A percentile compares a stretch with the other conserved stretches of the same genome.
phyloP scores from a whole-genome alignment of 2,888 invertebrate genomes.

The Laspeyria flexula region DNA sequence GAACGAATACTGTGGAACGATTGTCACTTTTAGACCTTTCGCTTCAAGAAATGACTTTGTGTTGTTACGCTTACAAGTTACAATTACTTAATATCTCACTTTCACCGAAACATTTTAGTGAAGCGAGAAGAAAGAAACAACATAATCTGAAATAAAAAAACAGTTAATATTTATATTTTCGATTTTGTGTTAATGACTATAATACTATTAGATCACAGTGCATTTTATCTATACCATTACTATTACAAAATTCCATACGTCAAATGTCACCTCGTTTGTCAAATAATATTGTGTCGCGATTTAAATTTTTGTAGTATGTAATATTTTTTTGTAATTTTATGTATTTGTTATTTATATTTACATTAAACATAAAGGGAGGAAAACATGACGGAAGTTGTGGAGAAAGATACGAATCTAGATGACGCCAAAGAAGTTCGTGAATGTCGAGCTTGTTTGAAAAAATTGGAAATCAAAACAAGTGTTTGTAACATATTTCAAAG shows the following conservation, averaged over 20 bases:
- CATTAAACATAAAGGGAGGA: conserved; percentile 25
- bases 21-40: background rate
- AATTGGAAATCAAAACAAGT: conserved; percentile 42
- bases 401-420: background rate
- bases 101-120: no score
- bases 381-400: conserved; percentile 30
- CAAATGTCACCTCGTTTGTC: conserved; percentile 42
- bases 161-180: no score
- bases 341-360: conserved; percentile 13
- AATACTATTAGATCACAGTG: no score
- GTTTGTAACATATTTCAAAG: conserved; percentile 60
- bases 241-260: conserved; percentile 35
- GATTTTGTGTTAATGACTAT: background rate
- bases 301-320: no score
- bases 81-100: background rate
- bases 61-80: conserved; percentile 6
- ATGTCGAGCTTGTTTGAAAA: conserved; percentile 69
- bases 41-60: background rate
- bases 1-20: conserved; percentile 8
- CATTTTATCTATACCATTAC: conserved; percentile 33
- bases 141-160: background rate
- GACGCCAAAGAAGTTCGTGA: conserved; percentile 35
- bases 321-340: conserved; percentile 13
- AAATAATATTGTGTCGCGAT: conserved; percentile 14
- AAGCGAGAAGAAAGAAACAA: background rate